A percentile compares a stretch with the other conserved stretches of the same genome.
Conservation (phyloP, 2,888 invertebrate species). For the Ophion ventricosus region DNA sequence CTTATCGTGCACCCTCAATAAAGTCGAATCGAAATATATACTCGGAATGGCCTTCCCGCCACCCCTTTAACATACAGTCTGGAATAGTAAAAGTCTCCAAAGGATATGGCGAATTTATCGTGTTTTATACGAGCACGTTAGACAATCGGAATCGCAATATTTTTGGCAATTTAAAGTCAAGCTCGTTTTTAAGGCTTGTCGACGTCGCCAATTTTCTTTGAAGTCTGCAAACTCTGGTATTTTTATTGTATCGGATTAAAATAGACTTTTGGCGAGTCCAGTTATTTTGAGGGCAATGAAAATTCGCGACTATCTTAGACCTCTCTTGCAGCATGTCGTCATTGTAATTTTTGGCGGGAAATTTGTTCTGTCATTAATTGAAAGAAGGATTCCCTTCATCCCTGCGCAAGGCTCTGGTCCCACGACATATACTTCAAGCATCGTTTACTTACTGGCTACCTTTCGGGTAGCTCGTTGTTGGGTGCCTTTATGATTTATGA, state of each 20-base stretch:
- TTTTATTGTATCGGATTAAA: too few species aligned
- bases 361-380: conserved; percentile 39
- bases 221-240: too few species aligned
- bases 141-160: background rate
- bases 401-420: conserved; percentile 9
- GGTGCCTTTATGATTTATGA: conserved; percentile 69
- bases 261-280: too few species aligned
- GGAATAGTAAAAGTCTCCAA: background rate
- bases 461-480: conserved; percentile 69
- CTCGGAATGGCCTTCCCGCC: too few species aligned
- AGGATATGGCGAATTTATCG: too few species aligned
- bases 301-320: background rate
- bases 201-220: too few species aligned
- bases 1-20: background rate
- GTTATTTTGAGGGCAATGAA: too few species aligned
- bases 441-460: conserved; percentile 67
- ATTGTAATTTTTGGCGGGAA: background rate
- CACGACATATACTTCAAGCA: conserved; percentile 25
- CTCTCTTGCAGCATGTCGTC: background rate
- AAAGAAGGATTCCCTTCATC: conserved; percentile 1
- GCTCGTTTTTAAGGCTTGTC: too few species aligned
- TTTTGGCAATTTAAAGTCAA: background rate
- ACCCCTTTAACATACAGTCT: background rate
- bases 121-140: too few species aligned
- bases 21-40: too few species aligned